Base-by-base conservation (phyloP, 2,113 vertebrate genomes). In the Pitta sordida region DNA sequence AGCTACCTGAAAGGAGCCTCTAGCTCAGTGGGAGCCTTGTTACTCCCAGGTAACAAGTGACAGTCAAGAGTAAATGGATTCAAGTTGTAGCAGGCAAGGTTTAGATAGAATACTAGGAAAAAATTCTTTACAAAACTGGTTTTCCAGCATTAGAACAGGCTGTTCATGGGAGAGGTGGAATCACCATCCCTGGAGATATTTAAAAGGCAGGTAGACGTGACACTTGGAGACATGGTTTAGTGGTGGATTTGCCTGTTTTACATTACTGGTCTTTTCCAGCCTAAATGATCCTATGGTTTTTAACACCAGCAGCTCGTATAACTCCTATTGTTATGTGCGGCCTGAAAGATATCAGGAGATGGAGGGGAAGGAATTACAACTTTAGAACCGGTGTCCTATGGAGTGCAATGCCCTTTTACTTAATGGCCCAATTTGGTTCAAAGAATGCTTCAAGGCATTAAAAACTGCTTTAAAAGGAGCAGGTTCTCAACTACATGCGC, bases 401-500 rank as follows among this genome's bases (percentile, higher is more conserved):
- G 48, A 90, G 51, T 49, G 18, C 43, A 84, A 75, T 86, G 62
- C 34, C 18, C 55, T 74, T 91, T 94, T 73, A 34, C 76, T 92
- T 94, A 95, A 88, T 83, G 76, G 73, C 10, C 55, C 87, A 77
- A 75, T 96, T 92, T 96, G 24, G 17, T 88, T 95, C 78, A 95
- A 95, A 96, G 59, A 80, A 74, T 83, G 74, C 59, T 94, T 96
- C 69, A 85, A 94, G 83, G 88, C 87, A 82, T 88, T 87, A 18
- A 93, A 71, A 95, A 95, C 74, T 60, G 44, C 27, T 92, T 96
- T 95, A 95, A 96, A 94, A 95, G 56, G 89, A 90, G 84, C 37
- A 86, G 67, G 39, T 79, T 76, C 74, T 67, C 77, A 84, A 80
- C 43, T 84, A 41, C 43, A 78, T 62, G 55, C 43, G 48, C 37